Base-by-base conservation (phyloP, 2,888 invertebrate species). In the Willowsia nigromaculata region DNA sequence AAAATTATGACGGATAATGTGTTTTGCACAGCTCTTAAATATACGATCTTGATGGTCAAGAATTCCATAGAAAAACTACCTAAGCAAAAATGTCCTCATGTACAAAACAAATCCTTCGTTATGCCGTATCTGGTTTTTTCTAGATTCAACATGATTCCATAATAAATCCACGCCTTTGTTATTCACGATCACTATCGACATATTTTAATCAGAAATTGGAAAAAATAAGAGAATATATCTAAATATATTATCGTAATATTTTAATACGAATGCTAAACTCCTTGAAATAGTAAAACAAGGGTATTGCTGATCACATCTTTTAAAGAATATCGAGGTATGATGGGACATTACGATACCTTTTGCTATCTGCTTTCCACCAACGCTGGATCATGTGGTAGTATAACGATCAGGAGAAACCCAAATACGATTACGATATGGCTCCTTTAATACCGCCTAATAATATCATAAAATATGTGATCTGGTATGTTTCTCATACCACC, bases 111-210 rank as follows among this genome's bases (percentile, higher is more conserved):
- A n/a, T 18, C 53, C 22, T 22, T 22, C 11, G 7, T 3, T 50
- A 40, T 37, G 18, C 6, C 7, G 22, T 25, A 37, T 13, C 15
- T 25, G 25, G 56, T 59, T 56, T 43, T 11, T 2, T 74, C 84
- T 43, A 71, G 25, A 65, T 59, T 6, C 4, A n/a, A 43, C 43
- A 27, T 0, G 15, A 18, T 43, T 50, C 43, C n/a, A 43, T 30
- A 84, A 59, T 40, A n/a, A 85, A 65, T 71, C 25, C 37, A 33
- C n/a, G 25, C 13, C 25, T 22, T 56, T 40, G 13, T 18, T 68
- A 81, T 86, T 47, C 86, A 86, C 80, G 86, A 80, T 86, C 40
- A 11, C 9, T 81, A 80, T 86, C 80, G 80, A 50, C 78, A 62
- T 80, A 30, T 18, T 80, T 53, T 71, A 71, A 71, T 47, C 11